phyloP scores from a whole-genome alignment of 2,113 vertebrate species.

The Delphinus delphis region DNA sequence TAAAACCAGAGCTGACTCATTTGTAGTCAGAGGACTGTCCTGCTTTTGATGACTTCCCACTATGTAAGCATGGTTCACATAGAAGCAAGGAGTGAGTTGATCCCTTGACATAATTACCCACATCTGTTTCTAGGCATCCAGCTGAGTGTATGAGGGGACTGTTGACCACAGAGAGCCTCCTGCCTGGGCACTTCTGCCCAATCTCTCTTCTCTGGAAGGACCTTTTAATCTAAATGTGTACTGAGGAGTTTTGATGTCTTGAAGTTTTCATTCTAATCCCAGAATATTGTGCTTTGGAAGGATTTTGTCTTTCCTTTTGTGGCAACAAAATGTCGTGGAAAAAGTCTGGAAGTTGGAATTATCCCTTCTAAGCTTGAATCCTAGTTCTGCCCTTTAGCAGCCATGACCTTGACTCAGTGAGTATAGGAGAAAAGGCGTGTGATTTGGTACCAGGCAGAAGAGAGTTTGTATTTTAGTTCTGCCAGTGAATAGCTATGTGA shows the following conservation, averaged over 20 bases:
- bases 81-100: background rate
- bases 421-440: background rate
- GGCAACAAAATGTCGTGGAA: background rate
- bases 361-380: background rate
- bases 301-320: background rate
- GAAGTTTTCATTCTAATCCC: background rate
- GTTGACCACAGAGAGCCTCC: background rate
- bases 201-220: conserved; percentile 29
- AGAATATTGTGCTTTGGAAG: background rate
- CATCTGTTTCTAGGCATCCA: conserved; percentile 25
- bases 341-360: background rate
- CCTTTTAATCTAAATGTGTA: conserved; percentile 27
- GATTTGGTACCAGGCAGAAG: background rate
- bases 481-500: background rate
- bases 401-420: background rate
- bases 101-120: conserved; percentile 25
- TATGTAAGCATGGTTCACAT: background rate
- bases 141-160: background rate
- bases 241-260: background rate
- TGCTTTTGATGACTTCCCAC: conserved; percentile 16
- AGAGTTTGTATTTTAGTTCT: background rate
- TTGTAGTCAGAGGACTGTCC: conserved; percentile 24
- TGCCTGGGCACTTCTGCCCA: conserved; percentile 28
- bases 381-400: background rate
- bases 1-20: conserved; percentile 38